phyloP scores from a whole-genome alignment of 2,888 invertebrate genomes.

The Melitaea athalia region DNA sequence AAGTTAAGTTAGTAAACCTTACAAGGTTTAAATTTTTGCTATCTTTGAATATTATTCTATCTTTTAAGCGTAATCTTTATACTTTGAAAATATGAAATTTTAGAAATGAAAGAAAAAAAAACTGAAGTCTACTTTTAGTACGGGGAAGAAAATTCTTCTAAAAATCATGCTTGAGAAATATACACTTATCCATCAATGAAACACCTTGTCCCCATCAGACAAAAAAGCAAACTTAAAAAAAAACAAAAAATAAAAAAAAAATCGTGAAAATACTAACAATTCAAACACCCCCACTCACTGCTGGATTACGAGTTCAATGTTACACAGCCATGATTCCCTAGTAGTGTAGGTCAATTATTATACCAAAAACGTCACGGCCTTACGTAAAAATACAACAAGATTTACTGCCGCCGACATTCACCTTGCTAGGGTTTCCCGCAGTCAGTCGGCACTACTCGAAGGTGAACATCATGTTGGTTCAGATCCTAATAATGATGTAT shows the following conservation, averaged over 20 bases:
- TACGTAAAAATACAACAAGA: slow-evolving; percentile 44
- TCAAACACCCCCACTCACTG: neutral
- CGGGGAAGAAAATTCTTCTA: too few species aligned
- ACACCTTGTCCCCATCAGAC: too few species aligned
- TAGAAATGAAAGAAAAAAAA: too few species aligned
- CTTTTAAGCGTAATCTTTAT: too few species aligned
- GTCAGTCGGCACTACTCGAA: slow-evolving; percentile 45
- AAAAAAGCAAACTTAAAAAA: neutral
- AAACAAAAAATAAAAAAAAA: neutral
- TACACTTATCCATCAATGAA: too few species aligned
- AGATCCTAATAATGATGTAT: slow-evolving; percentile 79
- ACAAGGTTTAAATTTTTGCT: too few species aligned
- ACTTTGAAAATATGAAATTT: too few species aligned
- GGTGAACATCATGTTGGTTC: slow-evolving; percentile 68
- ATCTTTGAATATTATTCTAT: too few species aligned
- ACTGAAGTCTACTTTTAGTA: too few species aligned
- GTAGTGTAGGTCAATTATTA: slow-evolving; percentile 35
- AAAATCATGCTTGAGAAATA: too few species aligned
- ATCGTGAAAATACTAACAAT: neutral
- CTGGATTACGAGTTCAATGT: slow-evolving; percentile 12
- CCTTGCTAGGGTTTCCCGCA: slow-evolving; percentile 48
- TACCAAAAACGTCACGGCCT: slow-evolving; percentile 19
- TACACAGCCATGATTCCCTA: slow-evolving; percentile 36
- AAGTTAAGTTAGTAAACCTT: too few species aligned
- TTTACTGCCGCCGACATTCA: slow-evolving; percentile 45